These are phyloP conservation scores for Triops cancriformis DNA, from an alignment of 1,140 invertebrate genomes.

Conservation along the genomic window DNA sequence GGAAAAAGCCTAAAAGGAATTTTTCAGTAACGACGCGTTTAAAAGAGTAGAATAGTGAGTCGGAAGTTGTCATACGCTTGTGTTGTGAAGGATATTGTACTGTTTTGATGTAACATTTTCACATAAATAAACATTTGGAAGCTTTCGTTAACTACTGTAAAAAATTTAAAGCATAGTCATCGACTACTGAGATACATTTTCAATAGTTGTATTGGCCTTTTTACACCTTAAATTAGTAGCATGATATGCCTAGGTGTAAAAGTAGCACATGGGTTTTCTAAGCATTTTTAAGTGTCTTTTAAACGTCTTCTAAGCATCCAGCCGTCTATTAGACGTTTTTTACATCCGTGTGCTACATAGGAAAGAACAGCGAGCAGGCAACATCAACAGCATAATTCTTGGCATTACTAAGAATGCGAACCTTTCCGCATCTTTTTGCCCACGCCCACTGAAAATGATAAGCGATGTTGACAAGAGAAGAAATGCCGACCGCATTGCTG, in stretches of 20 bases:
- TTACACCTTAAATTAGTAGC: neutral
- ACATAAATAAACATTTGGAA: neutral
- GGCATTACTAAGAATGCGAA: too few relatives aligned
- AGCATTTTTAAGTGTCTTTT: too few relatives aligned
- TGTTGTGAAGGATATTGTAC: neutral
- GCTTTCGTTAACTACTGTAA: neutral
- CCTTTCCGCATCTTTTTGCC: too few relatives aligned
- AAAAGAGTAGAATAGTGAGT: neutral
- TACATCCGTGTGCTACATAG: too few relatives aligned
- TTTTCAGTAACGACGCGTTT: slow-evolving; percentile 23
- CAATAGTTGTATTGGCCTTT: neutral
- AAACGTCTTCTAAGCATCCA: too few relatives aligned
- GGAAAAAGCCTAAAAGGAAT: slow-evolving; percentile 30
- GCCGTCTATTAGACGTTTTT: too few relatives aligned
- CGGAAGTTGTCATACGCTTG: neutral
- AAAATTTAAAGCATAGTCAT: neutral
- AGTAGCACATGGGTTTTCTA: too few relatives aligned
- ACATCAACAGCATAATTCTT: too few relatives aligned
- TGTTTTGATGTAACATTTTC: neutral
- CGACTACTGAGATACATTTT: neutral
- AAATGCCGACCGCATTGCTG: neutral
- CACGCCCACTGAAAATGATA: too few relatives aligned
- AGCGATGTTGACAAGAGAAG: too few relatives aligned
- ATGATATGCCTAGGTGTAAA: neutral
- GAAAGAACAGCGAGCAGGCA: too few relatives aligned